Evolutionary conservation across 1,140 invertebrate genomes (phyloP).

Genomic region (Drosophila obscura): DNA sequence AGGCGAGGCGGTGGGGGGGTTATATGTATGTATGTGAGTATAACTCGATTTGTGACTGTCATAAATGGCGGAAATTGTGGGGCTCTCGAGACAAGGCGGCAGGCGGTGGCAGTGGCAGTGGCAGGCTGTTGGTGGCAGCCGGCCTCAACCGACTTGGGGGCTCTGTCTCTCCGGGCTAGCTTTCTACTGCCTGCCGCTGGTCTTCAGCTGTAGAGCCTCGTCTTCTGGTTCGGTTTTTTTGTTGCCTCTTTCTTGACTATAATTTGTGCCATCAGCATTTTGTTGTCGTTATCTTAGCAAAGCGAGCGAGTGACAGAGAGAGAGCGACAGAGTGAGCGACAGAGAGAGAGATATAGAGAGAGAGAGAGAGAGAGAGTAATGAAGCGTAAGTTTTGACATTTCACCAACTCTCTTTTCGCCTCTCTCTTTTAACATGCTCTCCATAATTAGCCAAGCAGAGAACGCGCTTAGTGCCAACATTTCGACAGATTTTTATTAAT

Average conservation of each 20-base stretch:
- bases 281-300: constrained; percentile 76
- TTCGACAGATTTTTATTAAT: constrained; percentile 57
- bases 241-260: constrained; percentile 60
- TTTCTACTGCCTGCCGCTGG: constrained; percentile 69
- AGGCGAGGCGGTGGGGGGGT: constrained; percentile 27
- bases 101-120: constrained; percentile 9
- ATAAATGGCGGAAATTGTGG: constrained; percentile 82
- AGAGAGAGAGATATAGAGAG: neutral
- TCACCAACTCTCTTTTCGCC: constrained; percentile 39
- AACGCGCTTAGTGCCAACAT: constrained; percentile 33
- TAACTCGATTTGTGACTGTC: constrained; percentile 82
- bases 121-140: constrained; percentile 3
- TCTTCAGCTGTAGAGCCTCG: constrained; percentile 52
- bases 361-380: constrained; percentile 44
- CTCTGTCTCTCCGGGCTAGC: constrained; percentile 62
- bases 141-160: constrained; percentile 32
- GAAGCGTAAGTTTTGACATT: constrained; percentile 75
- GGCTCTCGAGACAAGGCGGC: constrained; percentile 59
- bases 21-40: constrained; percentile 64
- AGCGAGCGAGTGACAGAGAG: constrained; percentile 29
- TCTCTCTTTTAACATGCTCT: constrained; percentile 58
- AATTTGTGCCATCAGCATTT: constrained; percentile 80
- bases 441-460: constrained; percentile 54
- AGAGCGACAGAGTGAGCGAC: neutral
- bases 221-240: constrained; percentile 39